Conservation (phyloP, 1,140 invertebrate genomes). For the Nephotettix cincticeps region DNA sequence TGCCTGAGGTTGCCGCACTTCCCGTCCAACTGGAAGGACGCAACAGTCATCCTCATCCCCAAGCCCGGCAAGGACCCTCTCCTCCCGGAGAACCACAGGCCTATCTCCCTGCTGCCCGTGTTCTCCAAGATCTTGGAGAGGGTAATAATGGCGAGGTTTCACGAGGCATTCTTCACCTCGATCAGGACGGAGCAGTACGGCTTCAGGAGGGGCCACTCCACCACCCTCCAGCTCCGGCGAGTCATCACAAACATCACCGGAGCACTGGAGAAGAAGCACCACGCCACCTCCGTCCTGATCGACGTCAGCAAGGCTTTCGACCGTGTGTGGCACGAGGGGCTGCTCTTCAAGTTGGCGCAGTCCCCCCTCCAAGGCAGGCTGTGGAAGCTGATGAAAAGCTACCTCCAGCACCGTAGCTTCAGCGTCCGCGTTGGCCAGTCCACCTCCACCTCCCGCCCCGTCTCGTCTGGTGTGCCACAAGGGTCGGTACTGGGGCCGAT, state of each 20-base stretch:
- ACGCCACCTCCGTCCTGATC: background rate
- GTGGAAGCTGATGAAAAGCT: background rate
- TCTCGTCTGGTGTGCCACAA: background rate
- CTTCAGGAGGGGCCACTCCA: no score
- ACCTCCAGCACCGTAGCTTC: no score
- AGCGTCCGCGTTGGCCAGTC: no score
- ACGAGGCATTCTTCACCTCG: no score
- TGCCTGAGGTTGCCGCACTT: background rate
- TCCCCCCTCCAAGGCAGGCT: background rate
- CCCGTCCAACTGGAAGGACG: background rate
- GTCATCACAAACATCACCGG: background rate
- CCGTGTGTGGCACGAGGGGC: no score
- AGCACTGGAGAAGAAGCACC: background rate
- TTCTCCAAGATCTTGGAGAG: background rate
- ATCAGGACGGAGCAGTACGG: background rate
- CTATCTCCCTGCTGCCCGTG: no score
- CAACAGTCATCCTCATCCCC: no score
- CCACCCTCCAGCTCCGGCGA: background rate
- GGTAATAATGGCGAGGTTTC: background rate
- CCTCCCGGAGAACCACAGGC: no score
- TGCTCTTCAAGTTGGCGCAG: no score
- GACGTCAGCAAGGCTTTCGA: no score
- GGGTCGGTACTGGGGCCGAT: no score
- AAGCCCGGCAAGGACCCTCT: no score
- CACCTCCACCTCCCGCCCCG: background rate